Evolutionary conservation across 2,113 vertebrate genomes (phyloP).

Genomic region (Neolamprologus longior): DNA sequence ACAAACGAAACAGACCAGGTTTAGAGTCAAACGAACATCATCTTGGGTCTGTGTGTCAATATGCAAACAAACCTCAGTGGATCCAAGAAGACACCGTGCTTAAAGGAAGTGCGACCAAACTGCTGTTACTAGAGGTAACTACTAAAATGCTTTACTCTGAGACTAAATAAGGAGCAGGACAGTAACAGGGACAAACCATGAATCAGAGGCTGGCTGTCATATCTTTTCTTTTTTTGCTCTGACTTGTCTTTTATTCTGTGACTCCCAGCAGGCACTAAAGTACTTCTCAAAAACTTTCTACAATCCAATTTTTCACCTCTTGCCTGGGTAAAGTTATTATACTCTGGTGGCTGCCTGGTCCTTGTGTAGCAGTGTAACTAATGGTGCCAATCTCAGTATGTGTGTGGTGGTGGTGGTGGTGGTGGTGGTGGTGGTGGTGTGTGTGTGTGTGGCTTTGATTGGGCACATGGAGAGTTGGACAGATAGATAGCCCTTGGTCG

Average conservation of each 20-base stretch:
- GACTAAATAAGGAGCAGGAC: background rate
- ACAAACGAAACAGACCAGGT: background rate
- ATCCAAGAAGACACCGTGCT: background rate
- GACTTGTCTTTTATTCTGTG: conserved; percentile 4
- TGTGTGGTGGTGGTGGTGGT: background rate
- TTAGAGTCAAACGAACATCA: background rate
- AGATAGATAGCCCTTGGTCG: conserved; percentile 44
- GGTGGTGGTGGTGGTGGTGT: background rate
- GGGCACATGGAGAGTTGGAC: conserved; percentile 13
- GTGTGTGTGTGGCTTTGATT: background rate
- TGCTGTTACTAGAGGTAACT: background rate
- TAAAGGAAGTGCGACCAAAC: background rate
- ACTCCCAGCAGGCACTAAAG: conserved; percentile 43
- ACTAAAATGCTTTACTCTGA: background rate
- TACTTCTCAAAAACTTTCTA: conserved; percentile 31
- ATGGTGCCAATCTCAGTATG: conserved; percentile 31
- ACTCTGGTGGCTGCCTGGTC: conserved; percentile 10
- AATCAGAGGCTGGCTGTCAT: background rate
- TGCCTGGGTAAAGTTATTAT: conserved; percentile 38
- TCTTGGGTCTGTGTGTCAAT: background rate
- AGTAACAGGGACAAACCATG: background rate
- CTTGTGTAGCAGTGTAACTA: conserved; percentile 47
- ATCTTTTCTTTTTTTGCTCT: background rate
- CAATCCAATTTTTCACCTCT: conserved; percentile 50
- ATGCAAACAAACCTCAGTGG: background rate